phyloP scores from a whole-genome alignment of 2,888 invertebrate genomes.

The Eupithecia vulgata region DNA sequence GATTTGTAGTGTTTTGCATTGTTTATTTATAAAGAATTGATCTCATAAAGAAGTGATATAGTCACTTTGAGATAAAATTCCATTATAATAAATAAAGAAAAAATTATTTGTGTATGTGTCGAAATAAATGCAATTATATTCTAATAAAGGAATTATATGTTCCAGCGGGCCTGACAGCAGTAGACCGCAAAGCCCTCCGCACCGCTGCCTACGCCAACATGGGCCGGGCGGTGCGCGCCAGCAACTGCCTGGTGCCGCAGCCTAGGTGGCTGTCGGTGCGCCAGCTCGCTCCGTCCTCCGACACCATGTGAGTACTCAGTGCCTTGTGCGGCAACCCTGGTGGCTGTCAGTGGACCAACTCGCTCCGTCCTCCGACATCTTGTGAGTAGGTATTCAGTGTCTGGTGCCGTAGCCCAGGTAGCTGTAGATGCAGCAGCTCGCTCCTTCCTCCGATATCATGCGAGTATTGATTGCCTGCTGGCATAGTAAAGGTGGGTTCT shows the following conservation, averaged over 20 bases:
- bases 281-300: conserved; percentile 87
- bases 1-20: too few relatives aligned
- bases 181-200: conserved; percentile 53
- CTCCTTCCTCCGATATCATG: conserved; percentile 88
- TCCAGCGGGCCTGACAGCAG: conserved; percentile 60
- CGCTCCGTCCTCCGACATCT: conserved; percentile 78
- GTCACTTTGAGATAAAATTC: too few relatives aligned
- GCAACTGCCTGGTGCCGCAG: conserved; percentile 88
- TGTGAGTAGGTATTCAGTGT: conserved; percentile 87
- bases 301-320: conserved; percentile 81
- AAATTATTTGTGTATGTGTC: too few relatives aligned
- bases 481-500: background rate
- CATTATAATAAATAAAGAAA: too few relatives aligned
- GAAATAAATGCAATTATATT: too few relatives aligned
- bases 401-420: conserved; percentile 89
- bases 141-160: background rate
- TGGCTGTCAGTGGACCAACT: too few relatives aligned
- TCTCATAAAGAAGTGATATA: too few relatives aligned
- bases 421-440: conserved; percentile 88
- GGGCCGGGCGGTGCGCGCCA: conserved; percentile 67
- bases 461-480: conserved; percentile 50
- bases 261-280: conserved; percentile 90
- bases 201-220: conserved; percentile 62
- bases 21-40: too few relatives aligned
- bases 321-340: background rate